Conservation (phyloP, 2,888 invertebrate species). For the Protodeltote pygarga region DNA sequence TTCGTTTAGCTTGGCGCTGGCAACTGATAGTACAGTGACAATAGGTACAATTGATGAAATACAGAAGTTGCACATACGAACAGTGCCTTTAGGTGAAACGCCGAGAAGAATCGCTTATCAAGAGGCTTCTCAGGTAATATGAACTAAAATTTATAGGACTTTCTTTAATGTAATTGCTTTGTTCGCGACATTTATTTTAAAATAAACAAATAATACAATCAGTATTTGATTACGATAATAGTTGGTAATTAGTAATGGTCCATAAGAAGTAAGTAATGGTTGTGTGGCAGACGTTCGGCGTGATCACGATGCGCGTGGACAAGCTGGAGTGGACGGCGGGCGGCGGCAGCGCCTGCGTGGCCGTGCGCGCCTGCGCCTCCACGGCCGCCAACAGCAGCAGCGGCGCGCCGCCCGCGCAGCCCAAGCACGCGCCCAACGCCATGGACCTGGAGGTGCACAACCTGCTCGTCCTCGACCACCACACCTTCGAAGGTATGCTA, state of each 20-base stretch:
- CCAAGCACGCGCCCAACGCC: slow-evolving; percentile 87
- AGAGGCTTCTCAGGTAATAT: slow-evolving; percentile 92
- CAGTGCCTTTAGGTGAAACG: slow-evolving; percentile 97
- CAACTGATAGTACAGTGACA: slow-evolving; percentile 95
- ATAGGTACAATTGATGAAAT: slow-evolving; percentile 99
- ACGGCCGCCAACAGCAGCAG: slow-evolving; percentile 66
- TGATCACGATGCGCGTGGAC: slow-evolving; percentile 96
- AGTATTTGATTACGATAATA: too few species aligned
- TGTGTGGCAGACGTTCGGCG: slow-evolving; percentile 93
- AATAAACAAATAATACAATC: too few species aligned
- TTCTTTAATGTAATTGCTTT: too few species aligned
- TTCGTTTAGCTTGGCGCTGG: slow-evolving; percentile 91
- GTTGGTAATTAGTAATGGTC: too few species aligned
- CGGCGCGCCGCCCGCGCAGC: slow-evolving; percentile 85
- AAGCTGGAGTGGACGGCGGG: slow-evolving; percentile 92
- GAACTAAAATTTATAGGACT: background rate
- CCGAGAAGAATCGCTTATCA: slow-evolving; percentile 98
- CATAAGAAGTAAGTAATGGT: too few species aligned
- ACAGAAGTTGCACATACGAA: slow-evolving; percentile 98
- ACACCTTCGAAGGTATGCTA: slow-evolving; percentile 94
- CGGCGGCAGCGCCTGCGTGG: slow-evolving; percentile 52
- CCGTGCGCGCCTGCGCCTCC: slow-evolving; percentile 69
- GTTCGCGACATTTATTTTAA: too few species aligned
- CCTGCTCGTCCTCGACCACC: slow-evolving; percentile 96
- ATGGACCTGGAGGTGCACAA: slow-evolving; percentile 97